Base-by-base conservation (phyloP, 2,888 invertebrate species). In the Sturmia bella region DNA sequence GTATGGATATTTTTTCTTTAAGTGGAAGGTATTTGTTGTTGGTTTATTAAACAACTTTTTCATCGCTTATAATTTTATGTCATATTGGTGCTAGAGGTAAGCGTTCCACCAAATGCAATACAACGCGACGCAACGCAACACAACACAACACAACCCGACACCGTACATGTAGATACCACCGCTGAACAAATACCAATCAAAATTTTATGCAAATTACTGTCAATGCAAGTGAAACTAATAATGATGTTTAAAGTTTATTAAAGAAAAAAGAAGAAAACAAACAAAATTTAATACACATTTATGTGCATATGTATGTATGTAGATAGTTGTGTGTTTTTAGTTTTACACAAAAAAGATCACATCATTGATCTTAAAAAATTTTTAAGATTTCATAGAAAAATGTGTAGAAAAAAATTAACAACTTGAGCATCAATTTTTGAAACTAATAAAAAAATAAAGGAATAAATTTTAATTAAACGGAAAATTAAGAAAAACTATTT, bases 391-490 rank as follows among this genome's bases (percentile, higher is more conserved):
- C 54, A 37, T 21, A 63, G 63, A 17, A 41, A 32, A 32, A 32
- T 27, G 5, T 9, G 32, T 6, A 7, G 7, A 9, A 32, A 32
- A 17, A 15, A 41, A 32, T 17, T 2, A 15, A 21, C 21, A 43
- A 48, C 17, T 45, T 56, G 4, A 66, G 4, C 43, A 57, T 66
- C 24, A 43, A 21, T 68, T 75, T 66, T 41, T 12, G 27, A 54
- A 68, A 54, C 19, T 45, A 69, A 76, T 75, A 61, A 75, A 61
- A 75, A 61, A 72, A 70, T 12, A 17, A 48, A 61, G 52, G 52
- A 68, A 54, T 78, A 75, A 75, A 80, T 73, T 73, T 79, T 79
- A 73, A 79, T 79, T 72, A 73, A 79, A 79, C 66, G 78, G 57
- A 79, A 73, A 79, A 79, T 79, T 66, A 50, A 66, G 43, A 50